Base-by-base conservation (phyloP, 2,888 invertebrate species). In the Chromoteleia sp. region DNA sequence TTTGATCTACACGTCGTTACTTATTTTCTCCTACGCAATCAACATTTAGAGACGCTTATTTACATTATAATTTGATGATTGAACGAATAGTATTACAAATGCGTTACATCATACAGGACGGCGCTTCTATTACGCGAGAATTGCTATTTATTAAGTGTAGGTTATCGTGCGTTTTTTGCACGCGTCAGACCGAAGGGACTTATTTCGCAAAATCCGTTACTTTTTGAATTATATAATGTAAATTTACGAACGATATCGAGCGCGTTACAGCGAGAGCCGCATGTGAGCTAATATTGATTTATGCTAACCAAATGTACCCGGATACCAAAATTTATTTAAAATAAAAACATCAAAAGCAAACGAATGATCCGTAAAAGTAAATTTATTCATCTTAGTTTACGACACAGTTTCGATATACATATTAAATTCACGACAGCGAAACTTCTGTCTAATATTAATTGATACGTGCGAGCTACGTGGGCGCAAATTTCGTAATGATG, bases 401-500 rank as follows among this genome's bases (percentile, higher is more conserved):
- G 39, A 21, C 10, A 17, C 1, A n/a, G 1, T 19, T 58, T 5
- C 36, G 14, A 6, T 19, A 12, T 14, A 58, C 30, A 58, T 39
- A 39, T 56, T 1, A 56, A 56, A 36, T 36, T 56, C 54, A 36
- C 14, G 7, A 8, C 19, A 17, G 14, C 6, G 10, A 52, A 1
- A 58, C 10, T 21, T 36, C 39, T 21, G 21, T 39, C 19, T 58
- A 58, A 39, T 8, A 17, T 21, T 10, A 21, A 58, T 39, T 25
- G 30, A 36, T 56, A 30, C 25, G 25, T 25, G 25, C 25, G 25
- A n/a, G n/a, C 6, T 10, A 29, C 6, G 59, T 59, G 43, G 59
- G 59, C 15, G 59, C 14, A n/a, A 59, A 59, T 59, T 41, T 29
- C 43, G 29, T 43, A 41, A 59, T 59, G 6, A 59, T 12, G n/a